These are phyloP conservation scores for Cebidichthys violaceus DNA, from an alignment of 2,113 vertebrate genomes.

Conservation along the genomic window DNA sequence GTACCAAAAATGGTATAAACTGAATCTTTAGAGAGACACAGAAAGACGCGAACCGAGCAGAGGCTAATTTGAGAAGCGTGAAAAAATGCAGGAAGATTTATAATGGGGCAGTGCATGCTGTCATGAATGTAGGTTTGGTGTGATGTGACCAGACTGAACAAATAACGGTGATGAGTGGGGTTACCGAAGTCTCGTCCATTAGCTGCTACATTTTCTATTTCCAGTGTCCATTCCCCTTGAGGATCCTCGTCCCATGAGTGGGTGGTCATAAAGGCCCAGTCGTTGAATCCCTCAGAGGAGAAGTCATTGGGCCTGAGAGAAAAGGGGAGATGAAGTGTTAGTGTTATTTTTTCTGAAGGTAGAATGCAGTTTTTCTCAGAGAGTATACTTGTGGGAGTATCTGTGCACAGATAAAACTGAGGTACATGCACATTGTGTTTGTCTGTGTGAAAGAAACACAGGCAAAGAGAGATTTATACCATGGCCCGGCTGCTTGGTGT, in stretches of 20 bases:
- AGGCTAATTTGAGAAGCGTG: constrained; percentile 30
- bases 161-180: constrained; percentile 32
- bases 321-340: neutral
- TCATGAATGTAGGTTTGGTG: constrained; percentile 8
- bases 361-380: constrained; percentile 5
- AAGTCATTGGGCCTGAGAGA: constrained; percentile 90
- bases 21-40: neutral
- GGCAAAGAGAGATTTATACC: constrained; percentile 20
- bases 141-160: constrained; percentile 18
- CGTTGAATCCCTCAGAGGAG: constrained; percentile 93
- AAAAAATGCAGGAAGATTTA: constrained; percentile 30
- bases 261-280: constrained; percentile 98
- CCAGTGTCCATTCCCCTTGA: constrained; percentile 93
- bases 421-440: neutral
- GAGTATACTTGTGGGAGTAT: constrained; percentile 7
- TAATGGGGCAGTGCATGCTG: constrained; percentile 25
- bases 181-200: constrained; percentile 92
- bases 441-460: neutral
- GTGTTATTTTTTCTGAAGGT: neutral
- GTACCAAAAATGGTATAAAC: constrained; percentile 15
- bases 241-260: constrained; percentile 97
- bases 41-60: constrained; percentile 9
- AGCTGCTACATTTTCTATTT: constrained; percentile 91
- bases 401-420: constrained; percentile 13
- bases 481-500: neutral